Evolutionary conservation across 2,888 invertebrate species (phyloP).

Genomic region (Polyploca ridens): DNA sequence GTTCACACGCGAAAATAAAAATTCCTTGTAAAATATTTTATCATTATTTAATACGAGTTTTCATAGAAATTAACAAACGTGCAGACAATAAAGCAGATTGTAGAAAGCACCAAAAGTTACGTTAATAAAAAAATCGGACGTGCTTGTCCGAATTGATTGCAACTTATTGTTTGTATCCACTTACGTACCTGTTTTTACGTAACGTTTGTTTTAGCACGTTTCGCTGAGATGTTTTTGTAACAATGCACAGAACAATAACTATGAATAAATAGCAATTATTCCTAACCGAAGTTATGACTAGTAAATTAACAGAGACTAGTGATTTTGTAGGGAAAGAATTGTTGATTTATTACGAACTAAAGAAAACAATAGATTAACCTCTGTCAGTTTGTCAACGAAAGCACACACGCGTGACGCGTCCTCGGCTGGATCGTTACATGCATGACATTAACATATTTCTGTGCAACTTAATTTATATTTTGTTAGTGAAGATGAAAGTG

Average conservation of each 20-base stretch:
- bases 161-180: constrained; percentile 16
- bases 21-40: too few relatives aligned
- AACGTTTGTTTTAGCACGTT: constrained; percentile 31
- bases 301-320: neutral
- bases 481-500: constrained; percentile 57
- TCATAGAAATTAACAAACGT: constrained; percentile 39
- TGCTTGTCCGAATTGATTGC: constrained; percentile 45
- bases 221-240: constrained; percentile 27
- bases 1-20: too few relatives aligned
- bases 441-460: constrained; percentile 17
- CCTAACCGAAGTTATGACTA: neutral
- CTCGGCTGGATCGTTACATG: constrained; percentile 19
- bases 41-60: too few relatives aligned
- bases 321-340: neutral
- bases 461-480: constrained; percentile 45
- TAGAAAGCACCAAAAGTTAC: constrained; percentile 61
- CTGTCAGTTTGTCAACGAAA: constrained; percentile 1
- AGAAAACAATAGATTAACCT: neutral
- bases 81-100: constrained; percentile 47
- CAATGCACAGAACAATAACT: constrained; percentile 7
- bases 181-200: constrained; percentile 3
- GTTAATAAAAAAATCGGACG: constrained; percentile 52
- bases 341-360: neutral
- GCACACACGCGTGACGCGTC: neutral
- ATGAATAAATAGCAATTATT: neutral